Base-by-base conservation (phyloP, 1,140 invertebrate species). In the Brachionus sp. region DNA sequence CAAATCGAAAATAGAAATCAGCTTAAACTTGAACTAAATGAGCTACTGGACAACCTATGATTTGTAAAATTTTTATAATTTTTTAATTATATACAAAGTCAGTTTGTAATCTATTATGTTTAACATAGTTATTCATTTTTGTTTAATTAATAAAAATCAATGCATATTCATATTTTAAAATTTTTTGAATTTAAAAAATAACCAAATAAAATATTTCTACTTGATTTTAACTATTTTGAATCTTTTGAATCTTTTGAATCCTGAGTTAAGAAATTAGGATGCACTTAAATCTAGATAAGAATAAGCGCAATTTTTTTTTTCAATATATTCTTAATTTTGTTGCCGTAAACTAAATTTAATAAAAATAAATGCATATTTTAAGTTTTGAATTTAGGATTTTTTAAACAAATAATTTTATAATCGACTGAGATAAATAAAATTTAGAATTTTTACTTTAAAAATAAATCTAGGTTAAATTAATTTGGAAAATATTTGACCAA, bases 81-180 rank as follows among this genome's bases (percentile, higher is more conserved):
- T 57, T 57, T 57, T 57, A 19, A 57, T 19, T 57, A 57, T 57
- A 57, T 57, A 57, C 50, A 57, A 57, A 57, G 50, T 57, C 50
- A 57, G 50, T 25, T 57, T 57, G 50, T 66, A 66, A 33, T 37
- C 2, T 33, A 13, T 66, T 66, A 66, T 66, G 64, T 33, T 66
- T 66, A 66, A 33, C 64, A 66, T 33, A 10, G 19, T 66, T 66
- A 66, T 66, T 66, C 3, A 33, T 66, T 66, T 66, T 66, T 66
- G 25, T 33, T 33, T 33, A 66, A 66, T 66, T 33, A 37, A 66
- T 66, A 33, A 66, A 66, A 12, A 33, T 66, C 64, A 66, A 66
- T 66, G 64, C 64, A 66, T 66, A 29, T 66, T 66, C 2, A 66
- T 35, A 33, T 66, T n/a, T 66, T 29, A 33, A 66, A 33, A 35